Evolutionary conservation across 2,113 vertebrate species (phyloP).

Genomic region (Oceanodroma tethys): DNA sequence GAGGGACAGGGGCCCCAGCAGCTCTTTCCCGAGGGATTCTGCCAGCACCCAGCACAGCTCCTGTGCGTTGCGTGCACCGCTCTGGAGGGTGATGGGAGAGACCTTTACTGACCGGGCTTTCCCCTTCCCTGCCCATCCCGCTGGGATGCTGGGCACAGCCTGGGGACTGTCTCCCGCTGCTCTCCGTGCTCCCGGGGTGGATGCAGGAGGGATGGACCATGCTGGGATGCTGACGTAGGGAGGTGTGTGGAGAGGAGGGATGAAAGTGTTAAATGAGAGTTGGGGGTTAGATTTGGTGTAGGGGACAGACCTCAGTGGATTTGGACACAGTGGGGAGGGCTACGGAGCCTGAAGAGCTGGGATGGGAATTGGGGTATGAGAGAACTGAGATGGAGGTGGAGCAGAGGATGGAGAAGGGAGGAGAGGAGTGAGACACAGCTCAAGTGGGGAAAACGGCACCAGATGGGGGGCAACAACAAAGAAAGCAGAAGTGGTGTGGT

Average conservation of each 20-base stretch:
- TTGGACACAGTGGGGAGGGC: neutral
- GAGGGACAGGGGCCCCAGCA: neutral
- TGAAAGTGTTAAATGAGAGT: neutral
- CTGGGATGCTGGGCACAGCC: neutral
- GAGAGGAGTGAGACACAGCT: neutral
- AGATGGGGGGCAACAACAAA: neutral
- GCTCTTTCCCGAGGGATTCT: neutral
- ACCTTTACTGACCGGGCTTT: neutral
- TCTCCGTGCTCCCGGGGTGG: neutral
- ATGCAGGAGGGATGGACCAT: neutral
- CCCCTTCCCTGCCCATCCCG: neutral
- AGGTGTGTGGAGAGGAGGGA: neutral
- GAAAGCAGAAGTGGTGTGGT: neutral
- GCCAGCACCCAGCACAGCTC: neutral
- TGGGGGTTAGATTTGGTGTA: neutral
- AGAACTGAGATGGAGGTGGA: fast-evolving
- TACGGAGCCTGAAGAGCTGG: neutral
- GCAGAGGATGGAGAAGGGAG: neutral
- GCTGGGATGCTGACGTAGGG: neutral
- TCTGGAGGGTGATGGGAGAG: neutral
- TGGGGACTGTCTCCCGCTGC: neutral
- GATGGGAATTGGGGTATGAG: neutral
- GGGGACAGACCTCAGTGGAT: neutral
- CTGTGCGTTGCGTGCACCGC: fast-evolving
- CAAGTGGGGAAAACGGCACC: neutral